Evolutionary conservation across 2,888 invertebrate genomes (phyloP).

Genomic region (Elysia crispata): DNA sequence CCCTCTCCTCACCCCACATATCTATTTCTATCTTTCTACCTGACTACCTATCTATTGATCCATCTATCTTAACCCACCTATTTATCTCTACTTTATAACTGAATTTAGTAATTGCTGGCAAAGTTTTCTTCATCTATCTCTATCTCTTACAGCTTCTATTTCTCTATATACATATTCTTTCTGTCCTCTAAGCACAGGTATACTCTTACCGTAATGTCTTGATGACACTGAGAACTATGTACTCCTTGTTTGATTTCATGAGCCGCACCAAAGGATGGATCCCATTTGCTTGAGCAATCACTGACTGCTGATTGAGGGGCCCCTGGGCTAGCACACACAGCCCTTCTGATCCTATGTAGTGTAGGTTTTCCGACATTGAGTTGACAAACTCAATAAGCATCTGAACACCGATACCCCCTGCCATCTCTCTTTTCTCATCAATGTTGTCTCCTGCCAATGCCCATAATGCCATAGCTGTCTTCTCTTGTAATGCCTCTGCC

Average conservation of each 20-base stretch:
- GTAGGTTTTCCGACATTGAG: conserved; percentile 72
- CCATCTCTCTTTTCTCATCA: conserved; percentile 72
- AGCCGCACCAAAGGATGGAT: conserved; percentile 72
- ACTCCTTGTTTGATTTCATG: conserved; percentile 71
- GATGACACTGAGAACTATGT: conserved; percentile 74
- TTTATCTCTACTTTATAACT: no score
- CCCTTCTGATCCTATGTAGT: conserved; percentile 75
- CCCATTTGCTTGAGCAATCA: conserved; percentile 72
- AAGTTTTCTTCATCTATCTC: no score
- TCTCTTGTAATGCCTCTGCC: conserved; percentile 65
- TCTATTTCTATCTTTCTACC: no score
- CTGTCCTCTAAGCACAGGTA: no score
- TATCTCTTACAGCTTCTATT: no score
- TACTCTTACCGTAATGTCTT: conserved; percentile 60
- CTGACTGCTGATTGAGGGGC: conserved; percentile 70
- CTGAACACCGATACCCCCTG: conserved; percentile 72
- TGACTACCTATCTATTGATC: no score
- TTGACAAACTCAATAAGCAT: conserved; percentile 74
- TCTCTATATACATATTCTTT: no score
- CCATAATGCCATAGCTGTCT: conserved; percentile 75
- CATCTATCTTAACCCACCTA: no score
- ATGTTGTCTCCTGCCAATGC: conserved; percentile 72
- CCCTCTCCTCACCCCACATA: no score
- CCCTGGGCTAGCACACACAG: conserved; percentile 73
- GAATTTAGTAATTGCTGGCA: no score